A percentile compares a stretch with the other conserved stretches of the same genome.
Evolutionary conservation across 2,113 vertebrate species (phyloP).

Genomic region (Andinoacara biseriatus): DNA sequence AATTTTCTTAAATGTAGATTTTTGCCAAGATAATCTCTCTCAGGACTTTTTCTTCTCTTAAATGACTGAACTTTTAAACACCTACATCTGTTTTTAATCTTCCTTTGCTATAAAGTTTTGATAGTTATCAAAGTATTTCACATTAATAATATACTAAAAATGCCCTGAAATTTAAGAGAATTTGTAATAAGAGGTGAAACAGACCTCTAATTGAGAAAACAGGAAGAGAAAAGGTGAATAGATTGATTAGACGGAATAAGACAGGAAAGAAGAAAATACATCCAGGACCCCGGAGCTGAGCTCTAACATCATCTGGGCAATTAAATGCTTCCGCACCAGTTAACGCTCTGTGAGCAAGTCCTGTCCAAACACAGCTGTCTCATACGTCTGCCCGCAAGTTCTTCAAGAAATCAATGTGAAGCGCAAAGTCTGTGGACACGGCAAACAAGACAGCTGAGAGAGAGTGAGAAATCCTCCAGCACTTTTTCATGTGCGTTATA

Average conservation of each 20-base stretch:
- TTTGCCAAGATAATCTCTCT: not conserved
- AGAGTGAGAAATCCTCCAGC: not conserved
- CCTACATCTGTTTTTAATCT: not conserved
- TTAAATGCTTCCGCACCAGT: conserved; percentile 70
- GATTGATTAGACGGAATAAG: conserved; percentile 18
- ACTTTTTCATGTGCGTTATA: not conserved
- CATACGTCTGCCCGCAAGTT: conserved; percentile 1
- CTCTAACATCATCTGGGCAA: conserved; percentile 53
- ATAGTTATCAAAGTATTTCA: conserved; percentile 2
- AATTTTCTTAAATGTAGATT: not conserved
- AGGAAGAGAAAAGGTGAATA: conserved; percentile 29
- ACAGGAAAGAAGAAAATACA: conserved; percentile 33
- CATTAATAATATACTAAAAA: not conserved
- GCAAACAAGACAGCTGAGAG: not conserved
- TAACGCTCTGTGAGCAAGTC: conserved; percentile 37
- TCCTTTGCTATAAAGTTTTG: not conserved
- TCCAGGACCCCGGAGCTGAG: conserved; percentile 9
- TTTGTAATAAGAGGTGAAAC: not conserved
- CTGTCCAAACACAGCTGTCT: conserved; percentile 48
- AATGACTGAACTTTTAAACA: too few species aligned
- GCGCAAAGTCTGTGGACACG: not conserved
- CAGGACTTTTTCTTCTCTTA: not conserved
- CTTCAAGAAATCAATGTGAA: conserved; percentile 29
- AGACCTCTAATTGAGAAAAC: not conserved
- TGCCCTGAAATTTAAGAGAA: not conserved